Conservation (phyloP, 2,888 invertebrate genomes). For the Phania funesta region DNA sequence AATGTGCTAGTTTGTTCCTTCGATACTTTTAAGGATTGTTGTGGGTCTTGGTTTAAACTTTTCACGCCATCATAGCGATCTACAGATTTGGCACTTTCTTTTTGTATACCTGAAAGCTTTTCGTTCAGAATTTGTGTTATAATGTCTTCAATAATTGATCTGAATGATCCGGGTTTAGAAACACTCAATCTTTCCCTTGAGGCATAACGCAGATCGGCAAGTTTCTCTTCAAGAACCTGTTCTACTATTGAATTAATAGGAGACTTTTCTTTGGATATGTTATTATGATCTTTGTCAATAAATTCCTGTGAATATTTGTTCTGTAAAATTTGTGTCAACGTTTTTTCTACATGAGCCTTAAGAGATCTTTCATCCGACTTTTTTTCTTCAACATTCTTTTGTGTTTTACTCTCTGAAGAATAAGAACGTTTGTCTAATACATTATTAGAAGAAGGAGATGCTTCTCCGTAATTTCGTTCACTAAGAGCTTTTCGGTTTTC, state of each 20-base stretch:
- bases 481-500: slow-evolving; percentile 29
- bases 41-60: slow-evolving; percentile 16
- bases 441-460: slow-evolving; percentile 35
- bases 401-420: neutral
- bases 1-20: neutral
- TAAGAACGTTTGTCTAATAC: neutral
- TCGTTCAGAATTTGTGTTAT: slow-evolving; percentile 33
- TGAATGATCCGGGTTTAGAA: slow-evolving; percentile 14
- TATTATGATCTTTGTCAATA: slow-evolving; percentile 1
- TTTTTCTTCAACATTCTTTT: slow-evolving; percentile 1
- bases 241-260: slow-evolving; percentile 34
- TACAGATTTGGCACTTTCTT: neutral
- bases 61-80: neutral
- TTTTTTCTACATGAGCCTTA: slow-evolving; percentile 29
- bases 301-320: slow-evolving; percentile 69
- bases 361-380: slow-evolving; percentile 11
- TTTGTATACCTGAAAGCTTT: slow-evolving; percentile 18
- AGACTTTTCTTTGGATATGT: neutral
- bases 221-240: slow-evolving; percentile 40
- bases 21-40: slow-evolving; percentile 23
- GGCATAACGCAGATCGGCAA: slow-evolving; percentile 5
- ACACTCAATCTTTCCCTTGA: neutral
- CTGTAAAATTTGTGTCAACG: slow-evolving; percentile 63
- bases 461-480: slow-evolving; percentile 28
- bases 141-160: slow-evolving; percentile 39